Conservation (phyloP, 2,113 vertebrate species). For the Pyrgilauda ruficollis region DNA sequence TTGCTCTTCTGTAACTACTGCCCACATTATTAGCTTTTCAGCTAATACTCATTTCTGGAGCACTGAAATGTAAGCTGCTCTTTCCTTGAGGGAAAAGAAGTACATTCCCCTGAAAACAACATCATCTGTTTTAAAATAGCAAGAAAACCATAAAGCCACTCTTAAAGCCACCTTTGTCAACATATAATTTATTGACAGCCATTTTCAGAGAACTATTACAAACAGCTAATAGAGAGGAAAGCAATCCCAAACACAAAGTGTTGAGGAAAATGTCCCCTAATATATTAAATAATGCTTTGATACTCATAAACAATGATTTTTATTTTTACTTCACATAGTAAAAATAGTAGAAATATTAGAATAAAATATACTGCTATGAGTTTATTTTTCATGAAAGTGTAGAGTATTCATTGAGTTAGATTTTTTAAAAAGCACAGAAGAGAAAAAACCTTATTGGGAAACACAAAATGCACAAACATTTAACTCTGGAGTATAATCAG, state of each 20-base stretch:
- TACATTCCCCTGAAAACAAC: neutral
- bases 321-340: neutral
- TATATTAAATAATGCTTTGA: neutral
- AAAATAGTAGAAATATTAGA: neutral
- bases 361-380: neutral
- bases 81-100: neutral
- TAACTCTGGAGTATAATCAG: neutral
- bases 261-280: neutral
- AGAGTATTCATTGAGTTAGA: neutral
- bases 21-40: neutral
- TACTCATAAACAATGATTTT: neutral
- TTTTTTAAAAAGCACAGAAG: neutral
- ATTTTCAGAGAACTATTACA: neutral
- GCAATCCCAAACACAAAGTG: neutral
- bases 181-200: neutral
- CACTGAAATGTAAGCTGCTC: neutral
- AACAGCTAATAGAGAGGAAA: slow-evolving; percentile 2
- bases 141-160: slow-evolving; percentile 7
- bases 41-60: neutral
- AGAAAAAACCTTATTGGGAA: neutral
- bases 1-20: neutral
- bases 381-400: neutral
- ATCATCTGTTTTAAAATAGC: neutral
- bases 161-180: slow-evolving; percentile 10
- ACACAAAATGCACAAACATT: neutral